phyloP scores from a whole-genome alignment of 2,888 invertebrate genomes.

The Drosophila merina region DNA sequence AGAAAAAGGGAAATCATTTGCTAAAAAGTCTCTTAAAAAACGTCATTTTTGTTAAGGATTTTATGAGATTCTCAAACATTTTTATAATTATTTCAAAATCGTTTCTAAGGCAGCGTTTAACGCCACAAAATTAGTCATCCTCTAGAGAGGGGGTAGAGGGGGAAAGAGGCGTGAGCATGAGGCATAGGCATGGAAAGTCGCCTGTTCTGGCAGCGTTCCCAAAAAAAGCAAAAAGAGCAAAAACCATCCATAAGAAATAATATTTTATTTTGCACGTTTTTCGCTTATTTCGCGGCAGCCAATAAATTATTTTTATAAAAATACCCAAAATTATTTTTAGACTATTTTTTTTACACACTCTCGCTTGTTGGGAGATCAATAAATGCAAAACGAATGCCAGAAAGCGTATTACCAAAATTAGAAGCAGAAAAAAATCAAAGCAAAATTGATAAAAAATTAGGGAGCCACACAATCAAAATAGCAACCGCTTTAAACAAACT shows the following conservation, averaged over 20 bases:
- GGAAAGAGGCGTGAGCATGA: conserved; percentile 22
- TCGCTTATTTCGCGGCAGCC: conserved; percentile 32
- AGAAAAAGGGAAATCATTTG: conserved; percentile 3
- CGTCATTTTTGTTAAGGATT: neutral
- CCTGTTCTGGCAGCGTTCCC: conserved; percentile 38
- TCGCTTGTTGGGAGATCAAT: conserved; percentile 13
- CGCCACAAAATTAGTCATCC: conserved; percentile 22
- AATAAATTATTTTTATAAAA: conserved; percentile 42
- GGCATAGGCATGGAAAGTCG: conserved; percentile 39
- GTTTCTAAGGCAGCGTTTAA: conserved; percentile 11
- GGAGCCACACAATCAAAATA: neutral
- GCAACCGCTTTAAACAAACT: conserved; percentile 40
- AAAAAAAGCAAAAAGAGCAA: conserved; percentile 5
- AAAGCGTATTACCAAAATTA: conserved; percentile 36
- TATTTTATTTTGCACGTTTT: conserved; percentile 38
- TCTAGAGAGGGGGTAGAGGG: neutral
- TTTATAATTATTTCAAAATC: neutral
- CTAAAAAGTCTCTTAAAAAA: neutral
- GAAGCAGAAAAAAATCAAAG: conserved; percentile 12
- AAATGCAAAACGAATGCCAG: conserved; percentile 17
- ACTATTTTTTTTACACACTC: neutral
- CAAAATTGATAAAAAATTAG: conserved; percentile 23
- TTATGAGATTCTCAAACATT: neutral
- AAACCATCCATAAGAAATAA: conserved; percentile 8
- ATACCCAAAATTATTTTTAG: conserved; percentile 32